These are phyloP conservation scores for Leptopilina myrica DNA, from an alignment of 2,888 invertebrate species.

Conservation along the genomic window DNA sequence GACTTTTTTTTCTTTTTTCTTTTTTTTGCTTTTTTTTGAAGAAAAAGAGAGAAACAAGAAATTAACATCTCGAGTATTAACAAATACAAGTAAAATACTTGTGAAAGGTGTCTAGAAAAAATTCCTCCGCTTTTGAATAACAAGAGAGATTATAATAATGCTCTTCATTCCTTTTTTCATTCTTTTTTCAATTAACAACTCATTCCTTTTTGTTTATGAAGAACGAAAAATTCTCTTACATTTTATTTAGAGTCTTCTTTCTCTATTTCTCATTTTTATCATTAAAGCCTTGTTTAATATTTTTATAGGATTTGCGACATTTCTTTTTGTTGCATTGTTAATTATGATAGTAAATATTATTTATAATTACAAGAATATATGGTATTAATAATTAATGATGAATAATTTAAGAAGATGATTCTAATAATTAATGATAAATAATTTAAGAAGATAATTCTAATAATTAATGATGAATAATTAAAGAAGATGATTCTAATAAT, in stretches of 20 bases:
- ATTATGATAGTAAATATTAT: no score
- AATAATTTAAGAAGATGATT: no score
- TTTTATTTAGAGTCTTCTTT: background rate
- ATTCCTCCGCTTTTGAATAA: background rate
- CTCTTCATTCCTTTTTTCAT: background rate
- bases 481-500: no score
- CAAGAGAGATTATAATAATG: slow-evolving; percentile 7
- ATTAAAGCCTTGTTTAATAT: background rate
- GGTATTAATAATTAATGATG: no score
- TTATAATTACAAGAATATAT: no score
- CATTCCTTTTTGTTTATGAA: background rate
- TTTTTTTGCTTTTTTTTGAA: background rate
- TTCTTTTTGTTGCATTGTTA: no score
- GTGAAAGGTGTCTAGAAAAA: background rate
- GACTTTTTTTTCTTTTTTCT: background rate
- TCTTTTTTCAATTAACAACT: background rate
- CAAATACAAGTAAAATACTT: slow-evolving; percentile 14
- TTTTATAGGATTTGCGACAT: no score
- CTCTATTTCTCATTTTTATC: background rate
- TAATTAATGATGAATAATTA: no score
- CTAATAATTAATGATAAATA: no score
- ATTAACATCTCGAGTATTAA: slow-evolving; percentile 23
- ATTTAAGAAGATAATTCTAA: no score
- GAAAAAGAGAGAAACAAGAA: slow-evolving; percentile 5
- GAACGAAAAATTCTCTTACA: background rate